phyloP scores from a whole-genome alignment of 2,113 vertebrate genomes.

The Alligator mississippiensis region DNA sequence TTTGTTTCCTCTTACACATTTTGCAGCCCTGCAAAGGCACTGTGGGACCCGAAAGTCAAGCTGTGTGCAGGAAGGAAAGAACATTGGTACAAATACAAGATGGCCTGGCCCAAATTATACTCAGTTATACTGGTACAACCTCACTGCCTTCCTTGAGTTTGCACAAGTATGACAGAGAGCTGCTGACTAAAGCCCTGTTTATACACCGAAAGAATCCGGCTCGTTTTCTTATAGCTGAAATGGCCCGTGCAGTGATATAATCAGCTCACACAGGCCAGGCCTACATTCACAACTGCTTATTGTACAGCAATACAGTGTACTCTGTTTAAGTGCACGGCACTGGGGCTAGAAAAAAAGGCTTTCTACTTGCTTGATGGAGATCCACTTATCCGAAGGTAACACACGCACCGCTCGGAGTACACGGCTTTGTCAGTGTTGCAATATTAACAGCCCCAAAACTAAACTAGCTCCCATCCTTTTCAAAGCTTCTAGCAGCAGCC shows the following conservation, averaged over 20 bases:
- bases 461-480: not conserved
- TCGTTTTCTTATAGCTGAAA: not conserved
- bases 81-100: not conserved
- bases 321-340: too few relatives aligned
- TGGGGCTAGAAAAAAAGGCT: too few relatives aligned
- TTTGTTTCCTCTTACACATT: not conserved
- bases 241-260: too few relatives aligned
- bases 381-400: too few relatives aligned
- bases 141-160: not conserved
- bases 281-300: too few relatives aligned
- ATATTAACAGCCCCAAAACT: not conserved
- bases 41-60: not conserved
- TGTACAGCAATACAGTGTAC: too few relatives aligned
- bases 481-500: not conserved
- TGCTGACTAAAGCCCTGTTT: not conserved
- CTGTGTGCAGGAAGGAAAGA: not conserved
- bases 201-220: not conserved
- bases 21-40: not conserved
- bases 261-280: too few relatives aligned
- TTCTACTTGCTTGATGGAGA: too few relatives aligned
- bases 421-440: rapidly evolving
- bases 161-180: rapidly evolving
- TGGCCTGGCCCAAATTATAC: not conserved
- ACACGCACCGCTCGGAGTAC: too few relatives aligned
- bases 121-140: rapidly evolving